Conservation (phyloP, 2,888 invertebrate species). For the Lepidocyrtoides sp. region DNA sequence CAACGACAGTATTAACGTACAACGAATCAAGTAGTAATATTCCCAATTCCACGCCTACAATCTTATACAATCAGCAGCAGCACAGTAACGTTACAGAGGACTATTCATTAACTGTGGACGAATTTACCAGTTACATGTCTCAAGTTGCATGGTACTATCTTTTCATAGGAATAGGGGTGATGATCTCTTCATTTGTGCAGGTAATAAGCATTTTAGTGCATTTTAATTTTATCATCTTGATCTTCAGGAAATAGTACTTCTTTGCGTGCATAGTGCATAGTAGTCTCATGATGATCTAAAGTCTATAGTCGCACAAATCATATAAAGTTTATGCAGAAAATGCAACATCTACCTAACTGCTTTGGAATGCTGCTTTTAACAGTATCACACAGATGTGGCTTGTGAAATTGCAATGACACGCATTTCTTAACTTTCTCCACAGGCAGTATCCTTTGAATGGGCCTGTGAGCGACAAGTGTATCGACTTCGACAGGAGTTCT, state of each 20-base stretch:
- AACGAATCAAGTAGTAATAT: background rate
- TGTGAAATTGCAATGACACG: too few species aligned
- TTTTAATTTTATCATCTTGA: too few species aligned
- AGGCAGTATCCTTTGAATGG: constrained; percentile 86
- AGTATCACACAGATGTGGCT: too few species aligned
- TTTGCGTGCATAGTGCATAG: too few species aligned
- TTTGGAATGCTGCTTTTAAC: too few species aligned
- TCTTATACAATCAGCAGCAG: too few species aligned
- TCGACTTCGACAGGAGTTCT: constrained; percentile 86
- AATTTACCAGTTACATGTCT: constrained; percentile 86
- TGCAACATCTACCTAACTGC: too few species aligned
- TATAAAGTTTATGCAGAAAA: too few species aligned
- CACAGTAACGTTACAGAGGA: constrained; percentile 66
- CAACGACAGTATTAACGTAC: constrained; percentile 23
- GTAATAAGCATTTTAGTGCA: too few species aligned
- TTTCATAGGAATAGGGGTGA: constrained; percentile 87
- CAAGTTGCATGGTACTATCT: constrained; percentile 87
- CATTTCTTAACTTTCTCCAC: background rate
- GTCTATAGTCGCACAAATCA: too few species aligned
- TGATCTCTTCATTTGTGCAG: constrained; percentile 87
- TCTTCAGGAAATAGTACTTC: too few species aligned
- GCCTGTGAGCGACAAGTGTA: constrained; percentile 87
- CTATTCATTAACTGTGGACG: constrained; percentile 81
- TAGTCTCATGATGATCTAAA: too few species aligned
- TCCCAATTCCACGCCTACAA: constrained; percentile 44